Base-by-base conservation (phyloP, 2,113 vertebrate genomes). In the Ellobius talpinus region DNA sequence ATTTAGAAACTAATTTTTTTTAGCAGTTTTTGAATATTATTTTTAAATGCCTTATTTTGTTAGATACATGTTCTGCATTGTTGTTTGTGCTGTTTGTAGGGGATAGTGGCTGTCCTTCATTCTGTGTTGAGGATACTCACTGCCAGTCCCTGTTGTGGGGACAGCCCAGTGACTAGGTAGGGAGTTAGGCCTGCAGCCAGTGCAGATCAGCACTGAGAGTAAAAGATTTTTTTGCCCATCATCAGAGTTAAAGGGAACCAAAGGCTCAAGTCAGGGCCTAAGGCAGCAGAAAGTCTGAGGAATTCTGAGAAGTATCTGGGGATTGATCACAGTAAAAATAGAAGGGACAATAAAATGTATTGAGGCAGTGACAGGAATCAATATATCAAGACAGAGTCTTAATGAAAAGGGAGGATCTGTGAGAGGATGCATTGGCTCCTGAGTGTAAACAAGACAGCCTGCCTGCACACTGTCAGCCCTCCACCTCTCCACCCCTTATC, bases 1-100 rank as follows among this genome's bases (percentile, higher is more conserved):
- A 70, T 96, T 95, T 95, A 52, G 26, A 86, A 88, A 65, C 33
- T 74, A 92, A 58, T 65, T 90, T 29, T 90, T 29, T 42, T 47
- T 39, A 47, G 55, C 16, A 81, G 55, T 55, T 89, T 91, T 68
- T 87, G 11, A 63, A 91, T 66, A 84, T 61, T 76, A 55, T 76
- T 89, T 81, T 82, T 55, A 91, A 87, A 63, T 36, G 1, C 24
- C 23, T 73, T 81, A 79, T 50, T 33, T 93, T 61, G 33, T 65
- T 50, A 45, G 72, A 14, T 31, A 29, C 77, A 23, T 87, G 2
- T 74, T 65, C n/a, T 68, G 1, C 5, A 78, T 0, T 85, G 23
- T 93, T 66, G 58, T 31, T 52, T 87, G 36, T 16, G 17, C 55
- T 55, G 58, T 87, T 82, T 85, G 45, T 5, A 29, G 19, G 23